Base-by-base conservation (phyloP, 2,797 vertebrate genomes). In the Prionace glauca region DNA sequence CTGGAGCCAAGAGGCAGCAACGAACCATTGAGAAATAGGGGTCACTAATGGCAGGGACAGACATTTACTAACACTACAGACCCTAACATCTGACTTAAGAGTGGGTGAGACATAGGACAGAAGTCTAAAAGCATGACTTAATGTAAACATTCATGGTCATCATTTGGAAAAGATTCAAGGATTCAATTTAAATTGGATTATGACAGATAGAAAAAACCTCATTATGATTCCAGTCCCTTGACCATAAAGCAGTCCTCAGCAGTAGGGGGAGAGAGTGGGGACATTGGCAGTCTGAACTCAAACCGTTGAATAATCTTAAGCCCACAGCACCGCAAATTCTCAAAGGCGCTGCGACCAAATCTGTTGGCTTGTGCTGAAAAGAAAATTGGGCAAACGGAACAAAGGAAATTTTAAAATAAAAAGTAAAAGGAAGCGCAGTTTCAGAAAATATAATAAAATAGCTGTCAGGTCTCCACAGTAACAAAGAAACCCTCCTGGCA, bases 371-470 rank as follows among this genome's bases (percentile, higher is more conserved):
- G 36, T 12, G 62, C 36, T 92, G 22, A 92, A 92, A 92, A 67
- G 90, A 41, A 92, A 22, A 65, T 69, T 36, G n/a, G 62, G n/a
- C 90, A 69, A 62, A 7, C 0, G 60, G 90, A 92, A 67, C 62
- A 92, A 67, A 69, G 62, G 36, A 45, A 10, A 69, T 92, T 69
- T 92, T 18, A 32, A 65, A 69, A 69, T 45, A 84, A 84, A 90
- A 92, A 92, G n/a, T 67, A n/a, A 36, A 67, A 67, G 16, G 16
- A 92, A 41, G 67, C 24, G 90, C 41, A 56, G 18, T 62, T 92
- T 92, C n/a, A 69, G 65, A 92, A 91, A 92, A 92, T 67, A 69
- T 62, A 62, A 90, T 65, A 24, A 92, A 69, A 69, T 92, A 67
- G 65, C 41, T 36, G 81, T 14, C 62, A 92, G 18, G 32, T 69